A percentile compares a stretch with the other conserved stretches of the same genome.
Evolutionary conservation across 2,888 invertebrate species (phyloP).

Genomic region (Pachymerium ferrugineum): DNA sequence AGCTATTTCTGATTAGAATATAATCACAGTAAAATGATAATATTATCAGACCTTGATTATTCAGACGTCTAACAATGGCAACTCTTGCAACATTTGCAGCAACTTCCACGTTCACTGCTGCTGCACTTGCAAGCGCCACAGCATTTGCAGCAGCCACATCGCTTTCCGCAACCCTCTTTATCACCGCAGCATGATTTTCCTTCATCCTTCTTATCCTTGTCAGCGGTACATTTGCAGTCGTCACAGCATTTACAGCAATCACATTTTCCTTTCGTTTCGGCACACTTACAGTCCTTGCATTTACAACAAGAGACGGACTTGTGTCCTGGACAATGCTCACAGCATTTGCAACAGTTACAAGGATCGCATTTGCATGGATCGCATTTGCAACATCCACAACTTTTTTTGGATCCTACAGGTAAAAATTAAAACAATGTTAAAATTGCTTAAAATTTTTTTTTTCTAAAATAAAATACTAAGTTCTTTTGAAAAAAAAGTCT

Average conservation of each 20-base stretch:
- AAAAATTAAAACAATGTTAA: background rate
- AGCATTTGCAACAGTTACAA: background rate
- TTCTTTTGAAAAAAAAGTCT: background rate
- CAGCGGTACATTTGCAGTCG: background rate
- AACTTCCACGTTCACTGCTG: no score
- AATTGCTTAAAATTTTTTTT: background rate
- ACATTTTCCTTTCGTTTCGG: background rate
- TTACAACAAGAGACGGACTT: background rate
- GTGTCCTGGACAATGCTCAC: background rate
- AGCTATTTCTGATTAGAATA: no score
- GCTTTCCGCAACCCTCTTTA: no score
- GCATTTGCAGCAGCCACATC: no score
- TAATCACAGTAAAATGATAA: no score
- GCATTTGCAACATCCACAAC: background rate
- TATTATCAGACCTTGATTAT: no score
- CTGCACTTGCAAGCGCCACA: no score
- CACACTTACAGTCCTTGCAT: background rate
- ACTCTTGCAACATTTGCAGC: no score
- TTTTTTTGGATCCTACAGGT: background rate
- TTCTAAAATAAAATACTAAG: background rate
- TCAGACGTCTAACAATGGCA: no score
- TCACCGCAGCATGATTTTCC: no score
- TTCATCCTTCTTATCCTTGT: no score
- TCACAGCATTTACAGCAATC: background rate
- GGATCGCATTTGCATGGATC: no score